Percentiles rank a stretch among this genome's conserved stretches.
phyloP scores from a whole-genome alignment of 2,113 vertebrate genomes.

The Castor canadensis region DNA sequence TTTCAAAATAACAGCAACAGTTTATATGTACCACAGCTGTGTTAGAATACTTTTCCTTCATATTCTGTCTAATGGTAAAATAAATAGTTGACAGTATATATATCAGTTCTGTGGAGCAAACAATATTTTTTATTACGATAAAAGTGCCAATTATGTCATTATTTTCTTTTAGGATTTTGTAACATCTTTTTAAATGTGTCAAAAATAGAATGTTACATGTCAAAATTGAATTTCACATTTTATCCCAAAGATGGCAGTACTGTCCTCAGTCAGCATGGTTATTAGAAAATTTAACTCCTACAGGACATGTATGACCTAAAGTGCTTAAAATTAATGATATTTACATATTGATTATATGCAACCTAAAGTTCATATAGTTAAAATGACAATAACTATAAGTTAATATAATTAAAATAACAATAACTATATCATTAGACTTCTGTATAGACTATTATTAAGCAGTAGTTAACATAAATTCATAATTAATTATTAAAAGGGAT shows the following conservation, averaged over 20 bases:
- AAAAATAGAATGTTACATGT: background rate
- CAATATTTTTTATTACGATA: background rate
- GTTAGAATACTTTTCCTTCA: background rate
- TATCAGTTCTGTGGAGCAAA: background rate
- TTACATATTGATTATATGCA: background rate
- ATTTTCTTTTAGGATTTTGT: background rate
- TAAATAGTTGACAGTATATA: background rate
- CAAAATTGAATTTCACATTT: slow-evolving; percentile 42
- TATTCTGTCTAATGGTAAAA: background rate
- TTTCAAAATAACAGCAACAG: background rate
- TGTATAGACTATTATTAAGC: background rate
- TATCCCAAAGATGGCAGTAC: slow-evolving; percentile 1
- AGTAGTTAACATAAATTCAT: background rate
- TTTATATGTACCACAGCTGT: background rate
- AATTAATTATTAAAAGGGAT: background rate
- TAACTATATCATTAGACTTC: background rate
- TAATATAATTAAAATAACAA: background rate
- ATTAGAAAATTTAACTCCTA: slow-evolving; percentile 35
- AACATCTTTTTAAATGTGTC: background rate
- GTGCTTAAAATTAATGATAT: background rate
- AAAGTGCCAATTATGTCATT: background rate
- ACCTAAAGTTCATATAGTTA: slow-evolving; percentile 8
- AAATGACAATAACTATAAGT: background rate
- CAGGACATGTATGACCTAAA: background rate
- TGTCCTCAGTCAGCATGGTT: background rate